A percentile compares a stretch with the other conserved stretches of the same genome.
Conservation (phyloP, 2,113 vertebrate species). For the Anas platyrhynchos region DNA sequence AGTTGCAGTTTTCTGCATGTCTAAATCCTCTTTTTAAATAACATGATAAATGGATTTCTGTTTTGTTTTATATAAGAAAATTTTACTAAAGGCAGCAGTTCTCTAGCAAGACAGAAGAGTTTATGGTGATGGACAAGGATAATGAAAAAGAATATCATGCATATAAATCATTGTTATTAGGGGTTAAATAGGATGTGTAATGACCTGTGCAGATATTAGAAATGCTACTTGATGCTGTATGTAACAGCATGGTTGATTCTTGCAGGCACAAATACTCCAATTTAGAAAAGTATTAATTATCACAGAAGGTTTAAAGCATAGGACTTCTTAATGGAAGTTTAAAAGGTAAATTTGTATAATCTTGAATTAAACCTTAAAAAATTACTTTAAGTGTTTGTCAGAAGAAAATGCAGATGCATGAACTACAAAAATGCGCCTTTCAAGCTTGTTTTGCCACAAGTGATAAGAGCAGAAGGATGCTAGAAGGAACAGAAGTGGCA, state of each 20-base stretch:
- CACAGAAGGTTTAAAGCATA: neutral
- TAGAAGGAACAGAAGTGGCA: neutral
- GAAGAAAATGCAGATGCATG: neutral
- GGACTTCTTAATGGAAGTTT: neutral
- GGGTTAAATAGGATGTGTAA: neutral
- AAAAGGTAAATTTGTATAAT: neutral
- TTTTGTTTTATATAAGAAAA: slow-evolving; percentile 26
- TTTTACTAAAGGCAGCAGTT: neutral
- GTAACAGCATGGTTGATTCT: neutral
- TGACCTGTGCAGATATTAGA: slow-evolving; percentile 5
- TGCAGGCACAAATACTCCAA: neutral
- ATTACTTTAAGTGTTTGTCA: neutral
- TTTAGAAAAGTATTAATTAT: neutral
- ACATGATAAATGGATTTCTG: neutral
- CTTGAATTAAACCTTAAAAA: neutral
- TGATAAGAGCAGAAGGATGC: neutral
- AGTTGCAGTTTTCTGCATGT: neutral
- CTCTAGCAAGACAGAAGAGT: neutral
- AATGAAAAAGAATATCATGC: slow-evolving; percentile 14
- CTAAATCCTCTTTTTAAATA: neutral
- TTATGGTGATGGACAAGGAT: neutral
- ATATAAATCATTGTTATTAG: slow-evolving; percentile 24
- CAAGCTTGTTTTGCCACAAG: neutral
- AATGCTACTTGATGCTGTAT: neutral
- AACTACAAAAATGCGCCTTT: neutral